A percentile compares a stretch with the other conserved stretches of the same genome.
Evolutionary conservation across 1,140 invertebrate genomes (phyloP).

Genomic region (Branchinecta lynchi): DNA sequence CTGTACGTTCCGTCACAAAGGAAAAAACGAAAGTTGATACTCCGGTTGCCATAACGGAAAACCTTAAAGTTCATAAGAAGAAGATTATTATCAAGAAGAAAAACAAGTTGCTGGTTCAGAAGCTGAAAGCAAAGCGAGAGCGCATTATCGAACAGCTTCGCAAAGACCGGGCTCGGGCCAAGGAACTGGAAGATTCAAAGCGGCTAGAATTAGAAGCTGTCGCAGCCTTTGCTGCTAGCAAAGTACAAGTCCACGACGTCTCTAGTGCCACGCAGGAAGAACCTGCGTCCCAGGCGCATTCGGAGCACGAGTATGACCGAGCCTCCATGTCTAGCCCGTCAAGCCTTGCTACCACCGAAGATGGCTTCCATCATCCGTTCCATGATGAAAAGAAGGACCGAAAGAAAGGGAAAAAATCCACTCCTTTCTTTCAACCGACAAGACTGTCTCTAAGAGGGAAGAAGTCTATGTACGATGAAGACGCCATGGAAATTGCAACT

Average conservation of each 20-base stretch:
- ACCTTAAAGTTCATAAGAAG: background rate
- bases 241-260: background rate
- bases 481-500: constrained; percentile 4
- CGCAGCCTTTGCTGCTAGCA: background rate
- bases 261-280: constrained; percentile 2
- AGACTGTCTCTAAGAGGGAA: constrained; percentile 18
- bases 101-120: background rate
- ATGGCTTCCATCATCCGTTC: background rate
- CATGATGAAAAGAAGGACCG: background rate
- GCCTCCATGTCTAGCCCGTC: background rate
- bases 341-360: background rate
- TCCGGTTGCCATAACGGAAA: background rate
- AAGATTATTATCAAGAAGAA: background rate
- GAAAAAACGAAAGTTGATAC: background rate
- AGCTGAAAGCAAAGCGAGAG: background rate
- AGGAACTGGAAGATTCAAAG: background rate
- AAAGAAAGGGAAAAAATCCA: constrained; percentile 14
- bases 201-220: background rate
- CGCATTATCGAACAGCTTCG: background rate
- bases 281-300: background rate
- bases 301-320: background rate
- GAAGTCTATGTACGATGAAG: constrained; percentile 18
- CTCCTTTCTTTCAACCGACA: constrained; percentile 12
- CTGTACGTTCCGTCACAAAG: background rate
- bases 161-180: background rate